A percentile compares a stretch with the other conserved stretches of the same genome.
Conservation (phyloP, 2,113 vertebrate genomes). For the Poicephalus meyeri region DNA sequence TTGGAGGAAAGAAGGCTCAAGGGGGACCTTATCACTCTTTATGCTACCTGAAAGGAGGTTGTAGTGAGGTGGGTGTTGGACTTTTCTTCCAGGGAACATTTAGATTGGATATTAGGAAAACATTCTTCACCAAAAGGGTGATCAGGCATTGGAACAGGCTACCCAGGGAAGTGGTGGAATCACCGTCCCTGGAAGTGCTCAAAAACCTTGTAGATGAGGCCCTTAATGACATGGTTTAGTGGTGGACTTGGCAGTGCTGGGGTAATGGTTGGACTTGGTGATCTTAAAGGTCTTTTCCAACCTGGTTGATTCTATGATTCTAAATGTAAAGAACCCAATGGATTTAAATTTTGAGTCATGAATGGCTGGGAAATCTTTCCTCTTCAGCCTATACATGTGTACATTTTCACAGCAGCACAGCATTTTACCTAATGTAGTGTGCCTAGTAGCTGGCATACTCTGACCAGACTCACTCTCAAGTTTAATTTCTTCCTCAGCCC, state of each 20-base stretch:
- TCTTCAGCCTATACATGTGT: background rate
- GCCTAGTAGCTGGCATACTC: background rate
- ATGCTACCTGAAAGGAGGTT: background rate
- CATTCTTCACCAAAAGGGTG: background rate
- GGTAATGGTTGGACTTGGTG: background rate
- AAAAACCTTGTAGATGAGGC: background rate
- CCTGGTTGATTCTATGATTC: background rate
- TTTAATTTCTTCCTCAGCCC: background rate
- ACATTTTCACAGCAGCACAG: background rate
- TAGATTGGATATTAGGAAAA: background rate
- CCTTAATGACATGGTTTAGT: background rate
- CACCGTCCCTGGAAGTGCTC: background rate
- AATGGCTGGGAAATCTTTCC: background rate
- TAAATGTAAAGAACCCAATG: background rate
- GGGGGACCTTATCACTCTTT: background rate
- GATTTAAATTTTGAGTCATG: background rate
- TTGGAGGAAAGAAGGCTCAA: background rate
- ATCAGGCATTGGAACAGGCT: background rate
- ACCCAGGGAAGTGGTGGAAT: background rate
- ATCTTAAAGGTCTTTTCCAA: background rate
- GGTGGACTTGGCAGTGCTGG: background rate
- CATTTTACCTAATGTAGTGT: background rate
- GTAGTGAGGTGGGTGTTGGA: background rate
- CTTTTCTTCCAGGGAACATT: background rate
- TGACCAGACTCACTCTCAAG: background rate